Percentiles rank a stretch among this genome's conserved stretches.
Conservation (phyloP, 2,113 vertebrate genomes). For the Neotoma lepida region DNA sequence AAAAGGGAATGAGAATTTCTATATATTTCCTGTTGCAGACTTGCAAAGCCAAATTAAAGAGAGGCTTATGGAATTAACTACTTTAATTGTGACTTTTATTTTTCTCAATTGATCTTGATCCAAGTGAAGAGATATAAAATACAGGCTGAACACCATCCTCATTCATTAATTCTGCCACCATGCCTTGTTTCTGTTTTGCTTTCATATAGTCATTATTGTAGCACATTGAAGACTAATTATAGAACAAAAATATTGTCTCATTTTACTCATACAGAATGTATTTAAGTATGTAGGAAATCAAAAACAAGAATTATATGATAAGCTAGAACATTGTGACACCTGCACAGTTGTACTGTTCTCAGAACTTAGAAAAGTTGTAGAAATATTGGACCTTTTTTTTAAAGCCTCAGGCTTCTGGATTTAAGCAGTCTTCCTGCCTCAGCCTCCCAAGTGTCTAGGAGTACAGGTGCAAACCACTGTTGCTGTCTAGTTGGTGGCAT, state of each 20-base stretch:
- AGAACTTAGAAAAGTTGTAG: background rate
- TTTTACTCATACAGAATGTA: conserved; percentile 1
- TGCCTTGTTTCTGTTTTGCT: conserved; percentile 45
- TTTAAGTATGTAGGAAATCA: conserved; percentile 16
- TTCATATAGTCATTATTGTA: conserved; percentile 16
- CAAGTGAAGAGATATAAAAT: background rate
- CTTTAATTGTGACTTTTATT: conserved; percentile 30
- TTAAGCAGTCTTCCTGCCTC: background rate
- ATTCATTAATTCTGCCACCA: background rate
- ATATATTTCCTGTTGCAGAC: background rate
- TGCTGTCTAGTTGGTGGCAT: background rate
- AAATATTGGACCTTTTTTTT: background rate
- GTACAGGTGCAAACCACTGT: background rate
- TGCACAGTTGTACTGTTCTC: background rate
- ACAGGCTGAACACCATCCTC: background rate
- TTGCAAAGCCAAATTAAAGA: conserved; percentile 37
- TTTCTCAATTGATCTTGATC: conserved; percentile 14
- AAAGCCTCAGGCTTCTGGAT: background rate
- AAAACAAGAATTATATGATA: conserved; percentile 19
- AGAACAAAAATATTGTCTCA: background rate
- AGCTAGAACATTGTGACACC: background rate
- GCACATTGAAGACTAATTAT: background rate
- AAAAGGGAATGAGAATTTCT: conserved; percentile 23
- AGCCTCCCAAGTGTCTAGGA: background rate
- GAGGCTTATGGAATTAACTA: background rate